A percentile compares a stretch with the other conserved stretches of the same genome.
These are phyloP conservation scores for Papilio helenus DNA, from an alignment of 1,140 invertebrate species.

Conservation along the genomic window DNA sequence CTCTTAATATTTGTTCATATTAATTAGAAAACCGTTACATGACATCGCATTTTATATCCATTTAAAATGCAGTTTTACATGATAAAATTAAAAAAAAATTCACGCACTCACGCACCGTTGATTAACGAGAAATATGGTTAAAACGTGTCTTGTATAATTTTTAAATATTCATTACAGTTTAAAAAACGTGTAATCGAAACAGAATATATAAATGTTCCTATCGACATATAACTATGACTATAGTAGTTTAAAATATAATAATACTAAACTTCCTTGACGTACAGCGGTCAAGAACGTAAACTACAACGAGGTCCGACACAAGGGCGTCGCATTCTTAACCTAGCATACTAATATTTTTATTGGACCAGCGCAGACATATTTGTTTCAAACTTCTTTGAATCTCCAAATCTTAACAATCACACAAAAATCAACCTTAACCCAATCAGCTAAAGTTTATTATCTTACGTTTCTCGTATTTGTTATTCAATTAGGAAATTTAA, in stretches of 20 bases:
- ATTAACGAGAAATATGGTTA: background rate
- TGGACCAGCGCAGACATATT: background rate
- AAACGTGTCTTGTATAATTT: background rate
- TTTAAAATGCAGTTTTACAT: background rate
- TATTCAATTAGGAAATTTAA: background rate
- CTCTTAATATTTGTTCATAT: too few species aligned
- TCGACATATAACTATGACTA: background rate
- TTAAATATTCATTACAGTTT: background rate
- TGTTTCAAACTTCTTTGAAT: background rate
- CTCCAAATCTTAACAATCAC: background rate
- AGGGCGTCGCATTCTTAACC: background rate
- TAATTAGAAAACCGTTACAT: too few species aligned
- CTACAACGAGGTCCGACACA: background rate
- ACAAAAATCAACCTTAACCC: background rate
- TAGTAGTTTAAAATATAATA: background rate
- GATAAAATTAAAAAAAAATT: background rate
- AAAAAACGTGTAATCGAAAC: too few species aligned
- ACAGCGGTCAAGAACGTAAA: background rate
- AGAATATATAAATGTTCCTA: too few species aligned
- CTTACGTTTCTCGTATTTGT: background rate
- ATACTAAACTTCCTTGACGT: background rate
- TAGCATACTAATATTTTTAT: conserved; percentile 16
- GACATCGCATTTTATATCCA: background rate
- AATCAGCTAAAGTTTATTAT: background rate
- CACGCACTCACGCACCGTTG: background rate